Evolutionary conservation across 2,888 invertebrate species (phyloP), one percentile per base, ranked within the genome.

Genomic region (Euplexia lucipara): DNA sequence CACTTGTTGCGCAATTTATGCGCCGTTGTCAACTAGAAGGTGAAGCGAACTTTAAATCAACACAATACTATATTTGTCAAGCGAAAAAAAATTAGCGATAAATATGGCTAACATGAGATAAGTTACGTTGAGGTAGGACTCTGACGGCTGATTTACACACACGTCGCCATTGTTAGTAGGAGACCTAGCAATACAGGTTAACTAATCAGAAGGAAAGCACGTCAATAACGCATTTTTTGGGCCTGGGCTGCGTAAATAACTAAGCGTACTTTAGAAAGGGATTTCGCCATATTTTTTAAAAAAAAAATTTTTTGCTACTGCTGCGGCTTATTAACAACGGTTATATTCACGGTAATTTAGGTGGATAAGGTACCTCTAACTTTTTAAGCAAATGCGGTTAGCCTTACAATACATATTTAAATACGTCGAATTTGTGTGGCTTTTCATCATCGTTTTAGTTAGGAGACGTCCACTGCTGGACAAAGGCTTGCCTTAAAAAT

Each of bases 81-180:
- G 30, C 41, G 44, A 58, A 71, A 71, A 78, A 73, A 56, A 61
- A 49, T 58, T 44, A 58, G 35, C 61, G 22, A 74, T 78, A 61
- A 61, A 61, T 57, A 68, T 56, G 39, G 51, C n/a, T 39, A 34
- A 78, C 73, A 37, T 37, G 2, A 39, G 37, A 45, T 54, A 58
- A 72, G 9, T 42, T 18, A 10, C 26, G 35, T 75, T 75, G 69
- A 58, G 75, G 68, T 61, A 75, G 74, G 79, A 62, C 41, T 37
- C 14, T 22, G 16, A 14, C 37, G 41, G 37, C 57, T 42, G 30
- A 67, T 58, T 45, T 70, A 58, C 37, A 20, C 49, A 73, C 18
- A 65, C 5, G 18, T 22, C 20, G 48, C 10, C 16, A 22, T 12
- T 37, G 35, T 32, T 26, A 41, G 42, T 37, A 32, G 64, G 20